Conservation (phyloP, 2,113 vertebrate species). For the Trogon surrucura region DNA sequence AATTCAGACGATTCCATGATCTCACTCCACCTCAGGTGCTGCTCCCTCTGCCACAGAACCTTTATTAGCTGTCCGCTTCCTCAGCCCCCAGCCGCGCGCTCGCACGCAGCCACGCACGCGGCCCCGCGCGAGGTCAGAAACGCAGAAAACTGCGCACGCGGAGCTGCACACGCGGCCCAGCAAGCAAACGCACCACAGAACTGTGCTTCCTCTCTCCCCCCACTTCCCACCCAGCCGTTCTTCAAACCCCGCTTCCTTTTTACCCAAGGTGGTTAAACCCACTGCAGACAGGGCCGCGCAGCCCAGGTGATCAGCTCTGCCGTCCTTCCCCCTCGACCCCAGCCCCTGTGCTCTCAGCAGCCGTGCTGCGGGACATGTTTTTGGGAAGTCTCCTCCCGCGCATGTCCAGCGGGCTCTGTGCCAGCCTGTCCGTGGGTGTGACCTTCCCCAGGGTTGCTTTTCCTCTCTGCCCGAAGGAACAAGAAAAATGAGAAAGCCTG, state of each 20-base stretch:
- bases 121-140: background rate
- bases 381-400: background rate
- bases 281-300: background rate
- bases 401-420: background rate
- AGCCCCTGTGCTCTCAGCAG: background rate
- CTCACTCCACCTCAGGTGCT: background rate
- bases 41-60: background rate
- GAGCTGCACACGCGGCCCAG: background rate
- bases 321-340: background rate
- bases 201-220: background rate
- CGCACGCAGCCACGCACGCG: background rate
- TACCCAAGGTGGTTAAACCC: background rate
- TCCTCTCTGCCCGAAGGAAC: background rate
- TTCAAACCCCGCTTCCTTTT: background rate
- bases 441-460: background rate
- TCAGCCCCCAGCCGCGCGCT: background rate
- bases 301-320: background rate
- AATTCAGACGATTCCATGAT: no score
- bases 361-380: background rate
- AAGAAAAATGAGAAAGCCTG: background rate
- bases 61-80: rapidly evolving
- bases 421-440: background rate
- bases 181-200: background rate
- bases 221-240: background rate
- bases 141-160: no score